phyloP scores from a whole-genome alignment of 2,797 vertebrate genomes.

The Sebastes minor region DNA sequence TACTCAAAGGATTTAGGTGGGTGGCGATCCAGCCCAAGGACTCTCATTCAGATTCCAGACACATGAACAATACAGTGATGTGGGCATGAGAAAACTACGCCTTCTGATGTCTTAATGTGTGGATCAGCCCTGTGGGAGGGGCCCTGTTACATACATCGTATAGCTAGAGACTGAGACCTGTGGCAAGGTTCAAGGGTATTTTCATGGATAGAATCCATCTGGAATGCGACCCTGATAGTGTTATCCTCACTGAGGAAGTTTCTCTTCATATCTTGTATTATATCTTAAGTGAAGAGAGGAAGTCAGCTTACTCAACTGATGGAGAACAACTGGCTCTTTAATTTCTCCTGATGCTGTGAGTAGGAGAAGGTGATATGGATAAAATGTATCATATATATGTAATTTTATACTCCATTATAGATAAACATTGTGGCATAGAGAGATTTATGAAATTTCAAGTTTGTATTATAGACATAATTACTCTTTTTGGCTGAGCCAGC shows the following conservation, averaged over 20 bases:
- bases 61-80: conserved; percentile 46
- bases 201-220: background rate
- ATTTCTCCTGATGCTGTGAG: too few relatives aligned
- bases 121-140: conserved; percentile 7
- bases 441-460: background rate
- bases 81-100: conserved; percentile 28
- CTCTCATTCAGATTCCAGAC: conserved; percentile 64
- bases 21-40: conserved; percentile 58
- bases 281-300: background rate
- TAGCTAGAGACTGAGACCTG: background rate
- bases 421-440: background rate
- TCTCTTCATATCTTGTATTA: background rate
- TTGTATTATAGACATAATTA: background rate
- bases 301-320: background rate
- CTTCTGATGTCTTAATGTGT: conserved; percentile 34
- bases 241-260: background rate
- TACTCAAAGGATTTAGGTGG: conserved; percentile 56
- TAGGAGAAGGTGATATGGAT: background rate
- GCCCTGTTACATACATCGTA: background rate
- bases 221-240: too few relatives aligned
- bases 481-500: background rate
- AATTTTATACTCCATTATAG: background rate
- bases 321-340: background rate
- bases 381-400: background rate
- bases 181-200: background rate